phyloP scores from a whole-genome alignment of 2,888 invertebrate species.

The Onthophagus sagittarius region DNA sequence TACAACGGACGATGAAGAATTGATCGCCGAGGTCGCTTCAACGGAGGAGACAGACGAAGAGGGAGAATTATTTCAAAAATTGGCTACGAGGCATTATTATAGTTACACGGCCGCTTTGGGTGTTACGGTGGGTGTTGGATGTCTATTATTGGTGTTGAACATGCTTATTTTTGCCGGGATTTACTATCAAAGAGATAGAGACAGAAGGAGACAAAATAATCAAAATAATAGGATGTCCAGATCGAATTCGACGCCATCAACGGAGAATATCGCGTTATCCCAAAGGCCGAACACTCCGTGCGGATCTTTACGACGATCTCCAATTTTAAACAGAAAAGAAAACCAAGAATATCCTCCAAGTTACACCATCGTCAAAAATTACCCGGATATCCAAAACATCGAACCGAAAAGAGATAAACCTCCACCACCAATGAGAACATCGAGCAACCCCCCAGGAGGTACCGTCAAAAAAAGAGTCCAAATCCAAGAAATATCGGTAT shows the following conservation, averaged over 20 bases:
- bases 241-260: conserved; percentile 42
- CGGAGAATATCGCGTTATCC: conserved; percentile 47
- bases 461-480: conserved; percentile 74
- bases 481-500: conserved; percentile 78
- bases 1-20: conserved; percentile 34
- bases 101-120: conserved; percentile 75
- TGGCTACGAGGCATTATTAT: conserved; percentile 56
- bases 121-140: conserved; percentile 72
- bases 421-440: conserved; percentile 45
- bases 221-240: conserved; percentile 30
- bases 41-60: conserved; percentile 50
- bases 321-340: conserved; percentile 39
- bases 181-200: conserved; percentile 66
- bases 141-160: conserved; percentile 66
- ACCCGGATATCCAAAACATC: conserved; percentile 38
- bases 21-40: conserved; percentile 28
- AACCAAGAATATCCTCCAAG: conserved; percentile 50
- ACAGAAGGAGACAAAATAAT: conserved; percentile 40
- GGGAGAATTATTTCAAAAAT: conserved; percentile 52
- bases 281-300: conserved; percentile 49
- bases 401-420: conserved; percentile 41
- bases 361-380: conserved; percentile 50
- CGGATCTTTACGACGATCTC: conserved; percentile 43
- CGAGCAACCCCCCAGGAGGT: conserved; percentile 49
- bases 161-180: conserved; percentile 75